Base-by-base conservation (phyloP, 2,797 vertebrate species). In the Chromobotia macracanthus region DNA sequence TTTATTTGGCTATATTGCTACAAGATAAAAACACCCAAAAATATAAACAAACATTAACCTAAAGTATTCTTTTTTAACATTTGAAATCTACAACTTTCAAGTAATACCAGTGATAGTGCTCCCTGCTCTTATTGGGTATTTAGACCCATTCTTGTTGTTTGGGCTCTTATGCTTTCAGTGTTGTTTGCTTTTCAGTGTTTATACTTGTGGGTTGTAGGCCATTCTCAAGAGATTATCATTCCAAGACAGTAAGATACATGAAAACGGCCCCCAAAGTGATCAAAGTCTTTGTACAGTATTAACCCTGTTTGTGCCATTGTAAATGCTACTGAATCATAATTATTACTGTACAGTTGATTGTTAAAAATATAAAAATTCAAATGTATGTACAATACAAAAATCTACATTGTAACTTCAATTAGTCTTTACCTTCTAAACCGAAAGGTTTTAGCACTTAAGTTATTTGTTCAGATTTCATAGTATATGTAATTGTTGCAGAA, bases 41-140 rank as follows among this genome's bases (percentile, higher is more conserved):
- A 19, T 21, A 55, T n/a, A 55, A 21, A 55, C 28, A 28, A 28
- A 28, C 28, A 28, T 6, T 19, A 3, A 56, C 4, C 28, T 28
- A 28, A 28, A 28, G 1, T 28, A 4, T 28, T 28, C 28, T 28
- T 28, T 28, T 75, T 28, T 28, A 5, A 16, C 31, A 80, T 74
- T 55, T n/a, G 8, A 9, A 25, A 63, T 68, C n/a, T 23, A 50
- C 50, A 18, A 53, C 81, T 48, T 85, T 85, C 82, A 84, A 85
- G 80, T 83, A 83, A 77, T 44, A 72, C 55, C 73, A 56, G 75
- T 71, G 23, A 13, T 61, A 16, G 3, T 7, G 41, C 44, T 13
- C 63, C n/a, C 28, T 3, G 9, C 50, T 51, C 46, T 41, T 11
- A n/a, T 5, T 35, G 15, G 7, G 28, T 35, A 13, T 23, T 73